phyloP scores from a whole-genome alignment of 2,113 vertebrate genomes.

The Probosciger aterrimus region DNA sequence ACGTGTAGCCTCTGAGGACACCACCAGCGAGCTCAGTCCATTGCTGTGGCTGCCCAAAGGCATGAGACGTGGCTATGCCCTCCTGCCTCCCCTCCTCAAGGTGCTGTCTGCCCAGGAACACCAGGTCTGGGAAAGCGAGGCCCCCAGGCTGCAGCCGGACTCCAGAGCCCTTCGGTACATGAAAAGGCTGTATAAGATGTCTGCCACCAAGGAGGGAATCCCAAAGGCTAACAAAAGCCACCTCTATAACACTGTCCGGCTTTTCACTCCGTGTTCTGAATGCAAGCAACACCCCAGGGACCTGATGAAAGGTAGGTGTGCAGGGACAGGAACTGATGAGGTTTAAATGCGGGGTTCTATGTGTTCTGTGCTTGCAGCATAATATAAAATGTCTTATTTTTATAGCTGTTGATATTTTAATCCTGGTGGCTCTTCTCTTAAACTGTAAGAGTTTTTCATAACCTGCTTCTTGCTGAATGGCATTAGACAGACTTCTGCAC shows the following conservation, averaged over 20 bases:
- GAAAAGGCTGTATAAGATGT: constrained; percentile 86
- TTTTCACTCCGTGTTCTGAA: constrained; percentile 83
- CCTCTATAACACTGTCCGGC: constrained; percentile 86
- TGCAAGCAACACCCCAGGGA: constrained; percentile 65
- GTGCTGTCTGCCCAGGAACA: constrained; percentile 72
- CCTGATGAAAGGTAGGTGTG: constrained; percentile 61
- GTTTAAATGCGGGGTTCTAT: rapidly evolving
- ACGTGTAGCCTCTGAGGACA: background rate
- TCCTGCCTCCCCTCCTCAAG: constrained; percentile 80
- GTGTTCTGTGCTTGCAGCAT: background rate
- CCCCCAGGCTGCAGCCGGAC: constrained; percentile 74
- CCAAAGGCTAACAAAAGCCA: constrained; percentile 70
- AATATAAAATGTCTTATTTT: background rate
- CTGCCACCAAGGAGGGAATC: constrained; percentile 79
- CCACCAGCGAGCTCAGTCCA: background rate
- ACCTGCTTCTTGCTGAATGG: background rate
- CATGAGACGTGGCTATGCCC: background rate
- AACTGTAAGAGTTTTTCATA: background rate
- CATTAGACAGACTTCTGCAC: background rate
- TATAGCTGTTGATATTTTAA: background rate
- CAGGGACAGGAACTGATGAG: rapidly evolving
- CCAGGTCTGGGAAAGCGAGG: constrained; percentile 46
- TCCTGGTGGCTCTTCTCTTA: background rate
- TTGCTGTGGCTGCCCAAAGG: background rate
- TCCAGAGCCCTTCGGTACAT: constrained; percentile 86